Percentiles rank a stretch among this genome's conserved stretches.
Conservation (phyloP, 2,888 invertebrate genomes). For the Bellardia bayeri region DNA sequence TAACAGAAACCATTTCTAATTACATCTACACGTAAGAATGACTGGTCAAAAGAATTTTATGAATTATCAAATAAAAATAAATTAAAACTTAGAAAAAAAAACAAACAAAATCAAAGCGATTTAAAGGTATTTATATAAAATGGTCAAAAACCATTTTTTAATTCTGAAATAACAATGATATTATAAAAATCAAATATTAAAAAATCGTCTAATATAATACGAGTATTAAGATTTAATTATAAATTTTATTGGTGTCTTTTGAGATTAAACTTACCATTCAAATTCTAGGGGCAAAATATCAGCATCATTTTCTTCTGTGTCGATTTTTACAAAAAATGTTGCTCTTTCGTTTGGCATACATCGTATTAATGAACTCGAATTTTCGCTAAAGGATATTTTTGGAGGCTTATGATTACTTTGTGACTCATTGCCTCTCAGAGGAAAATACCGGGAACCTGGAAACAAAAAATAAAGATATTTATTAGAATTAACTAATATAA, state of each 20-base stretch:
- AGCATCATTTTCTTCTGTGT: constrained; percentile 79
- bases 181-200: neutral
- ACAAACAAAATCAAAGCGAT: neutral
- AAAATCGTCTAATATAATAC: neutral
- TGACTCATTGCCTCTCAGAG: constrained; percentile 45
- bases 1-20: constrained; percentile 49
- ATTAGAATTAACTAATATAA: too few relatives aligned
- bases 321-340: constrained; percentile 83
- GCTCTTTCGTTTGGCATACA: constrained; percentile 83
- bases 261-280: constrained; percentile 82
- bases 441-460: constrained; percentile 72
- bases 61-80: neutral
- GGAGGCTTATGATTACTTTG: constrained; percentile 72
- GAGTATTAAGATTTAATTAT: too few relatives aligned
- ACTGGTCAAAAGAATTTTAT: neutral
- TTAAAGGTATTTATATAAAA: neutral
- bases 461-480: neutral
- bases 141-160: too few relatives aligned
- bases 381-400: constrained; percentile 82
- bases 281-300: constrained; percentile 83
- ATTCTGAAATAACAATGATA: neutral
- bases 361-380: constrained; percentile 82
- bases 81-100: neutral
- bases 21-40: constrained; percentile 1
- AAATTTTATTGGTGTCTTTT: neutral